Evolutionary conservation across 1,140 invertebrate genomes (phyloP).

Genomic region (Monomorium pharaonis): DNA sequence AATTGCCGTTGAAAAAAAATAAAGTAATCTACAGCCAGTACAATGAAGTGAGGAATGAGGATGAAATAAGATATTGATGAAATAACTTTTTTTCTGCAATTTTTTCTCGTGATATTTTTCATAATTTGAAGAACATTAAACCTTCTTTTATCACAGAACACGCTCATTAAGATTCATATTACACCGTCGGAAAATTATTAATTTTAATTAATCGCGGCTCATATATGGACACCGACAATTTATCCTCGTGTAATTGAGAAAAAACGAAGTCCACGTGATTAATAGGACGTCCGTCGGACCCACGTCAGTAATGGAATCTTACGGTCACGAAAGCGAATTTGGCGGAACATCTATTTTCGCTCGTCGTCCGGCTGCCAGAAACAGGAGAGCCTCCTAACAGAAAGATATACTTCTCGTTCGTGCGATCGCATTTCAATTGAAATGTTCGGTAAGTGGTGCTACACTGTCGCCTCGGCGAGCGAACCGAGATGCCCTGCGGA

Average conservation of each 20-base stretch:
- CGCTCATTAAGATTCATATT: constrained; percentile 2
- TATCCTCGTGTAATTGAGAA: constrained; percentile 45
- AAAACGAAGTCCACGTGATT: constrained; percentile 45
- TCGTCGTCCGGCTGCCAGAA: constrained; percentile 53
- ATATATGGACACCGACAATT: constrained; percentile 20
- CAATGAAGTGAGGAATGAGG: background rate
- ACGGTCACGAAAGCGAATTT: constrained; percentile 59
- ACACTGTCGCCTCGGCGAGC: constrained; percentile 23
- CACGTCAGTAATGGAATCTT: constrained; percentile 48
- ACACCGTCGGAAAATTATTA: constrained; percentile 16
- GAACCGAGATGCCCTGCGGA: constrained; percentile 16
- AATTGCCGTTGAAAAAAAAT: background rate
- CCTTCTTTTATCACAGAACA: background rate
- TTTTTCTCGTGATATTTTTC: background rate
- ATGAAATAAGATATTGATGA: background rate
- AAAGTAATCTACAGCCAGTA: background rate
- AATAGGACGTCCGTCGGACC: constrained; percentile 64
- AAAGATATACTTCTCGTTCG: constrained; percentile 52
- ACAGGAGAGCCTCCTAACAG: constrained; percentile 29
- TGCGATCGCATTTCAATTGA: constrained; percentile 71
- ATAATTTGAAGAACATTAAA: background rate
- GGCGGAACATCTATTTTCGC: constrained; percentile 42
- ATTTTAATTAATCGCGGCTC: constrained; percentile 48
- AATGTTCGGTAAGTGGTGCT: constrained; percentile 41
- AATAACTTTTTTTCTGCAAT: background rate